A percentile compares a stretch with the other conserved stretches of the same genome.
Evolutionary conservation across 2,797 vertebrate genomes (phyloP).

Genomic region (Hydrolagus colliei): DNA sequence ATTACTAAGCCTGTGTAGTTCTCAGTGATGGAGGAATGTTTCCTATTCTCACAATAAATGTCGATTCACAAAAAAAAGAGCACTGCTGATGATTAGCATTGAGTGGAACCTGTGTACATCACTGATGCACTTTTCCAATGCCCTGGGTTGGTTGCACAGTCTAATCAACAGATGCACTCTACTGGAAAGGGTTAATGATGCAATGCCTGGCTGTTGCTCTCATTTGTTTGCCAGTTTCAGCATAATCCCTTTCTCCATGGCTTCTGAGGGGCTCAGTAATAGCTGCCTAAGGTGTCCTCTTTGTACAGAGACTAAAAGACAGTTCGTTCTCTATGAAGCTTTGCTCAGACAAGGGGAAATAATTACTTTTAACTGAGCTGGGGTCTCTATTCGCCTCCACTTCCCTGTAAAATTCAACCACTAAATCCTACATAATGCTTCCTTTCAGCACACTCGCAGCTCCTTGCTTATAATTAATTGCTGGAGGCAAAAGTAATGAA

Average conservation of each 20-base stretch:
- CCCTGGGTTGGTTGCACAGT: too few relatives aligned
- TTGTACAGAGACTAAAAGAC: slow-evolving; percentile 59
- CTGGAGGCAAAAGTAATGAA: slow-evolving; percentile 67
- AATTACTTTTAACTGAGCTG: slow-evolving; percentile 59
- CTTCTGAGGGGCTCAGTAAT: slow-evolving; percentile 28
- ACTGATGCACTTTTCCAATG: background rate
- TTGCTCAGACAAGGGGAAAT: slow-evolving; percentile 55
- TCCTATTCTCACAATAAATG: background rate
- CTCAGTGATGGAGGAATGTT: background rate
- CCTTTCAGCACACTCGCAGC: slow-evolving; percentile 51
- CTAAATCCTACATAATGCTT: slow-evolving; percentile 45
- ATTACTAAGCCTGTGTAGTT: too few relatives aligned
- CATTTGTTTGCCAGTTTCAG: slow-evolving; percentile 25
- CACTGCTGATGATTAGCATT: background rate
- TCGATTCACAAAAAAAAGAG: background rate
- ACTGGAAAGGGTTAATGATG: slow-evolving; percentile 25
- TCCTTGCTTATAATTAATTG: slow-evolving; percentile 48
- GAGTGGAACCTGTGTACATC: background rate
- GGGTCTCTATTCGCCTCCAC: slow-evolving; percentile 40
- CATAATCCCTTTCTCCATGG: slow-evolving; percentile 23
- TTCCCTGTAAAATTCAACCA: slow-evolving; percentile 24
- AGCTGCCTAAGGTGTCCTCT: slow-evolving; percentile 42
- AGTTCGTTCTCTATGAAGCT: slow-evolving; percentile 43
- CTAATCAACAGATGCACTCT: background rate
- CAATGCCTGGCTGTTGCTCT: slow-evolving; percentile 6